These are phyloP conservation scores for Keiferia lycopersicella DNA, from an alignment of 2,888 invertebrate genomes.

Conservation along the genomic window DNA sequence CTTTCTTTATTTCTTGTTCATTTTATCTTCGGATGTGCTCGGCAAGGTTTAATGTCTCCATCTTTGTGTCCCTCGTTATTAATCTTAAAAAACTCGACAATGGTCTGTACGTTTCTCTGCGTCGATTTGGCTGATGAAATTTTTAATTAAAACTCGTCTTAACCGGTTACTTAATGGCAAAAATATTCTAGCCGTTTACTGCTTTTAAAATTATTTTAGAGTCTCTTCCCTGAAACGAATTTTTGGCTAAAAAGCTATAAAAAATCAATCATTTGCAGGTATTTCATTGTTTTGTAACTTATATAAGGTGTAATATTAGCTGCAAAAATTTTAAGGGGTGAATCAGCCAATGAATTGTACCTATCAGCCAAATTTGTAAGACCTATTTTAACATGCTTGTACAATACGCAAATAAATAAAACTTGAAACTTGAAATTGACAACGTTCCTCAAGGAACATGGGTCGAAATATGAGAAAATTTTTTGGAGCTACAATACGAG, in stretches of 20 bases:
- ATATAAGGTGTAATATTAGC: too few relatives aligned
- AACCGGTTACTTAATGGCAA: constrained; percentile 12
- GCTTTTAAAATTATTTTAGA: not conserved
- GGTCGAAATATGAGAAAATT: too few relatives aligned
- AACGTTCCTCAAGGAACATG: too few relatives aligned
- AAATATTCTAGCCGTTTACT: constrained; percentile 7
- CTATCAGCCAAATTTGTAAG: too few relatives aligned
- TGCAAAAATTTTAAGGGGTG: too few relatives aligned
- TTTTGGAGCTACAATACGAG: too few relatives aligned
- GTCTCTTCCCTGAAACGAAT: not conserved
- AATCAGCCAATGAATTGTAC: too few relatives aligned
- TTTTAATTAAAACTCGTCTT: constrained; percentile 23
- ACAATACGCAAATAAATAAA: too few relatives aligned
- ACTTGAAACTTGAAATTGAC: too few relatives aligned
- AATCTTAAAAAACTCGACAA: constrained; percentile 71
- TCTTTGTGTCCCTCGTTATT: constrained; percentile 69
- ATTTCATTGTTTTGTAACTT: too few relatives aligned
- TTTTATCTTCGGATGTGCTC: constrained; percentile 64
- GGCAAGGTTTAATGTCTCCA: constrained; percentile 70
- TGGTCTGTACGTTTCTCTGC: constrained; percentile 54
- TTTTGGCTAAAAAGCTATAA: not conserved
- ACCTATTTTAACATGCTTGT: too few relatives aligned
- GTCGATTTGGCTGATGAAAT: constrained; percentile 54
- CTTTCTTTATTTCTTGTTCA: constrained; percentile 51
- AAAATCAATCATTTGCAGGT: too few relatives aligned